phyloP scores from a whole-genome alignment of 2,888 invertebrate species.

The Rotaria socialis region DNA sequence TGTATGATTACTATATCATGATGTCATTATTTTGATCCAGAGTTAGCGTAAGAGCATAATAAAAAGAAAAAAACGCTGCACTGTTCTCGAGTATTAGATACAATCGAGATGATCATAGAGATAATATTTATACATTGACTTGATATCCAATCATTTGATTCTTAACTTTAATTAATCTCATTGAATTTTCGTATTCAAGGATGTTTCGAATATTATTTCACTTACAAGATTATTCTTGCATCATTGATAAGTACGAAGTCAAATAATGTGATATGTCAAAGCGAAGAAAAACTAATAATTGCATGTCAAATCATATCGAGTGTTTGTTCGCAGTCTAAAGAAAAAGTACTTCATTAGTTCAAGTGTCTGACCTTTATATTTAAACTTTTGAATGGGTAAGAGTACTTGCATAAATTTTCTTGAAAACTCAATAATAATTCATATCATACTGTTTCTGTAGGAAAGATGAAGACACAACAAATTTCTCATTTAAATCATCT shows the following conservation, averaged over 20 bases:
- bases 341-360: too few relatives aligned
- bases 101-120: not conserved
- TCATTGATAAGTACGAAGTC: constrained; percentile 93
- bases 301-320: constrained; percentile 62
- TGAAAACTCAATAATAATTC: too few relatives aligned
- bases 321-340: not conserved
- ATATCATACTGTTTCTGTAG: too few relatives aligned
- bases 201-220: constrained; percentile 68
- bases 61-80: too few relatives aligned
- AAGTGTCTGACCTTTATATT: too few relatives aligned
- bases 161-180: constrained; percentile 86
- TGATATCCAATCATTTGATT: constrained; percentile 62
- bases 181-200: constrained; percentile 72
- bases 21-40: constrained; percentile 82
- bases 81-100: too few relatives aligned
- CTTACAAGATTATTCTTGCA: constrained; percentile 71
- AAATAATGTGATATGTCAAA: constrained; percentile 64
- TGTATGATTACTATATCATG: constrained; percentile 44
- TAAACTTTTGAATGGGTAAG: too few relatives aligned
- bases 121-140: not conserved
- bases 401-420: too few relatives aligned
- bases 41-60: constrained; percentile 75
- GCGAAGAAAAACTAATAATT: too few relatives aligned
- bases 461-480: too few relatives aligned
- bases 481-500: too few relatives aligned